Evolutionary conservation across 2,113 vertebrate species (phyloP).

Genomic region (Odocoileus hemionus): DNA sequence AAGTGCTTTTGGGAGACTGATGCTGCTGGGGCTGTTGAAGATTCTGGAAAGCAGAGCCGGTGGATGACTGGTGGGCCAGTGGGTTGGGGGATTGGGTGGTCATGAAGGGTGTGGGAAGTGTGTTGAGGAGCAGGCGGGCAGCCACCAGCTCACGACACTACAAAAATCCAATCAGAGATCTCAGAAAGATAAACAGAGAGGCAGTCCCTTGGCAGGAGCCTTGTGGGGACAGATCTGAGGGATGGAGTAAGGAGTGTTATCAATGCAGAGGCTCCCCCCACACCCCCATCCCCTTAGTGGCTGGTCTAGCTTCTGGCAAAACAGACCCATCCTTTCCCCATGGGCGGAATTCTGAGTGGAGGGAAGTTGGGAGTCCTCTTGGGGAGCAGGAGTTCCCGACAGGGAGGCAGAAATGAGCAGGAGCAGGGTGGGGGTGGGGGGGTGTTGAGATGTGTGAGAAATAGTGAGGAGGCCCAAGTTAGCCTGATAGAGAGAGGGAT

Average conservation of each 20-base stretch:
- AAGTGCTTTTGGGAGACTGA: too few relatives aligned
- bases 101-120: not conserved
- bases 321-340: not conserved
- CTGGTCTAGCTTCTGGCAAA: not conserved
- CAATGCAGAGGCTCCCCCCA: too few relatives aligned
- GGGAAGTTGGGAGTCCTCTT: not conserved
- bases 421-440: too few relatives aligned
- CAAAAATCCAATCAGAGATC: not conserved
- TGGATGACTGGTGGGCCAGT: not conserved
- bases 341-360: not conserved
- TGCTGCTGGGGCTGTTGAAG: not conserved
- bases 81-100: not conserved
- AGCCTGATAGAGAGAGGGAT: not conserved
- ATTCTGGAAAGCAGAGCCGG: not conserved
- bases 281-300: not conserved
- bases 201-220: not conserved
- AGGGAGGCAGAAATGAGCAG: not conserved
- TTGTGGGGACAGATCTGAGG: not conserved
- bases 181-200: not conserved
- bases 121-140: not conserved
- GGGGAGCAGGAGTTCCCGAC: not conserved
- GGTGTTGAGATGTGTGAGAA: not conserved
- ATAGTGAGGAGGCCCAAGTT: not conserved
- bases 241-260: not conserved
- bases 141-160: not conserved